Conservation (phyloP, 1,140 invertebrate genomes). For the Drosophila watanabei region DNA sequence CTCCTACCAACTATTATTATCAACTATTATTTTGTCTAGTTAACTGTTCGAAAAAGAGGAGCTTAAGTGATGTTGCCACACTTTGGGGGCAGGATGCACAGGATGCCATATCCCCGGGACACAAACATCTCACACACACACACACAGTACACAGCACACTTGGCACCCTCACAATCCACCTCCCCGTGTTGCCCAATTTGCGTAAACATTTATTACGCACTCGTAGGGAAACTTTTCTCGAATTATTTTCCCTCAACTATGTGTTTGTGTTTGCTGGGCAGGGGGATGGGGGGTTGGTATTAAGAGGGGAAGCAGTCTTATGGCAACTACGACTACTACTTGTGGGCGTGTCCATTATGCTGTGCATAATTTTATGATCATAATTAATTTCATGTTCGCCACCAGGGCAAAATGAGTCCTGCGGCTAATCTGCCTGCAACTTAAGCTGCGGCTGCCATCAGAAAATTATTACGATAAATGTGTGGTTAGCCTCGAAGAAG, state of each 20-base stretch:
- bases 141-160: too few relatives aligned
- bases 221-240: conserved; percentile 63
- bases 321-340: conserved; percentile 17
- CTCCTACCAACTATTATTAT: conserved; percentile 62
- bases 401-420: conserved; percentile 31
- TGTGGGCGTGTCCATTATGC: conserved; percentile 37
- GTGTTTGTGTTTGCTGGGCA: conserved; percentile 5
- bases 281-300: neutral
- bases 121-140: conserved; percentile 25
- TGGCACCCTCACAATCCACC: neutral
- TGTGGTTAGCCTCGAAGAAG: neutral
- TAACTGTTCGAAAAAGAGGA: conserved; percentile 58
- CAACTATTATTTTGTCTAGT: conserved; percentile 72
- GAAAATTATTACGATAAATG: conserved; percentile 25
- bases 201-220: conserved; percentile 78
- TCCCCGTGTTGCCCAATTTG: conserved; percentile 56
- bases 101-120: conserved; percentile 19
- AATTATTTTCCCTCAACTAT: conserved; percentile 55
- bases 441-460: conserved; percentile 17
- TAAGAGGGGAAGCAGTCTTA: neutral
- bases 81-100: conserved; percentile 22
- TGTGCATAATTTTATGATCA: conserved; percentile 75
- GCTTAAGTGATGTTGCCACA: conserved; percentile 61
- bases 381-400: conserved; percentile 70
- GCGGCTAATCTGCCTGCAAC: conserved; percentile 23